A percentile compares a stretch with the other conserved stretches of the same genome.
Conservation (phyloP, 1,140 invertebrate species). For the Caenorhabditis elegans region DNA sequence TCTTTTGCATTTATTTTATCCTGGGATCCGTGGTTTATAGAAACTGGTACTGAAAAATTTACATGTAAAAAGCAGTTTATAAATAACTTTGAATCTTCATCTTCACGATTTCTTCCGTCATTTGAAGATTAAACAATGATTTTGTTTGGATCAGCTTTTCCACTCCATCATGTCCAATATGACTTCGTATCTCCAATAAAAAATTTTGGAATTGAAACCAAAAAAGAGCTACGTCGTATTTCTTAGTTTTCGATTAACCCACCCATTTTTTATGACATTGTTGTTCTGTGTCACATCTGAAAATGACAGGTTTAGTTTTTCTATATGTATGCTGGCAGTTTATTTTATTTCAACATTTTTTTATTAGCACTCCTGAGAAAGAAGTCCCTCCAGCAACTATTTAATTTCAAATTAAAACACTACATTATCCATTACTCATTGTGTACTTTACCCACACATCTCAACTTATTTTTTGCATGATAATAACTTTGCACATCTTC, state of each 20-base stretch:
- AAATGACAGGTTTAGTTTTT: constrained; percentile 24
- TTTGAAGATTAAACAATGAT: neutral
- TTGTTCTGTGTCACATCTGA: neutral
- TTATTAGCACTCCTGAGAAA: too few species aligned
- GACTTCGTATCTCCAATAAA: too few species aligned
- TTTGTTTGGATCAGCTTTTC: constrained; percentile 12
- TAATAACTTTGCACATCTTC: constrained; percentile 5
- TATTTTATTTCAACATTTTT: too few species aligned
- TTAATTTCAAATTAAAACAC: neutral
- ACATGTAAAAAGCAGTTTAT: neutral
- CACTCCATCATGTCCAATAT: too few species aligned
- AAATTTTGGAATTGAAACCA: too few species aligned
- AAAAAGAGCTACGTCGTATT: constrained; percentile 14
- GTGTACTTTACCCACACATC: neutral
- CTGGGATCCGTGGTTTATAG: neutral
- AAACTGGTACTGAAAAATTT: too few species aligned
- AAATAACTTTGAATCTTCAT: neutral
- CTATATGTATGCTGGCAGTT: too few species aligned
- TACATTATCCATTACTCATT: neutral
- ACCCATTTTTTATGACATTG: constrained; percentile 4
- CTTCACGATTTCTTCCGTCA: neutral
- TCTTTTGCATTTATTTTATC: neutral
- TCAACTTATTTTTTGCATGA: neutral
- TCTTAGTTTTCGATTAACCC: neutral
- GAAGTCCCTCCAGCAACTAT: neutral